Evolutionary conservation across 2,888 invertebrate genomes (phyloP), one percentile per base, ranked within the genome.

Genomic region (Drosophila fulvimacula): DNA sequence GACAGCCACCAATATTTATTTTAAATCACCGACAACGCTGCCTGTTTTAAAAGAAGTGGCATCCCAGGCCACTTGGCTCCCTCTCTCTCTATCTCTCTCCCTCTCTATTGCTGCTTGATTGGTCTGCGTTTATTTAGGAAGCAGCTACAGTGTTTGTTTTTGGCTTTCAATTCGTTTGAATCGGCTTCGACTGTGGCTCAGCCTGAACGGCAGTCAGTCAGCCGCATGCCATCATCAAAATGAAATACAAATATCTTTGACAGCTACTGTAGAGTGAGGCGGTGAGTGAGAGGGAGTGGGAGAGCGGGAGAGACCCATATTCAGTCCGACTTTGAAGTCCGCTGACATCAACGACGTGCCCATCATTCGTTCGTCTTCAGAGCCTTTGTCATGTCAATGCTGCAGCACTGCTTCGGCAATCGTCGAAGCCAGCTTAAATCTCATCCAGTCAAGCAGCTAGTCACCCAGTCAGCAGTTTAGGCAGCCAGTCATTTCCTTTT

Each of bases 201-300:
- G 60, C 36, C 58, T 63, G 67, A 51, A 38, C 76, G 79, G 70
- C 88, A 72, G 82, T 84, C 82, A 83, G 86, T 88, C 87, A 89
- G 80, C 79, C 75, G 78, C 82, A 82, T 87, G 87, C 86, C 88
- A 88, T 83, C 82, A 78, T 82, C 82, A 71, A 88, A 88, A 89
- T 90, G 82, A 88, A 81, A 90, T 84, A 90, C 87, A 90, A 90
- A 90, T 88, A 90, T 87, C 75, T 88, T 81, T 90, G 91, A 89
- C 90, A 90, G 90, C 89, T 85, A 80, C 90, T 88, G 82, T 80
- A 49, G 51, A 60, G 66, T 51, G 68, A 32, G 69, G 32, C 2
- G 39, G 52, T 1, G 42, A 24, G 52, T n/a, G 49, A 24, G 41
- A 24, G 30, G 19, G 24, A 59, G 51, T 0, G 32, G 32, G 19